These are phyloP conservation scores for Lycopodina hypogea DNA, from an alignment of 37 sponge, comb jelly and placozoan species.

Conservation along the genomic window DNA sequence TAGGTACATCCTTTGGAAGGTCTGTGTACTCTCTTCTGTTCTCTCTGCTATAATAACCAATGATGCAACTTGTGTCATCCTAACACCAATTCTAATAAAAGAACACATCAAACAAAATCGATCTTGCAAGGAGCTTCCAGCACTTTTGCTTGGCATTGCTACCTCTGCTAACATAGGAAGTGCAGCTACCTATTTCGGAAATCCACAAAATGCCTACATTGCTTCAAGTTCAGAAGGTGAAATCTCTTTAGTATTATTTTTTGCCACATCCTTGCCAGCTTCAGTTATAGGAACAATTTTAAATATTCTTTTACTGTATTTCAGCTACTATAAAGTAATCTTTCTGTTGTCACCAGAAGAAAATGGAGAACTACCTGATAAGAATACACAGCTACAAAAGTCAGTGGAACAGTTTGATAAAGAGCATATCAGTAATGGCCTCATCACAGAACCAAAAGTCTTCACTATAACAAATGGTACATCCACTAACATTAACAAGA, in stretches of 20 bases:
- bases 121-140: constrained; percentile 50
- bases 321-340: constrained; percentile 28
- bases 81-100: constrained; percentile 71
- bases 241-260: constrained; percentile 53
- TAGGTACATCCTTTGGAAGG: constrained; percentile 66
- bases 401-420: not conserved
- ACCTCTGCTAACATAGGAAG: constrained; percentile 88
- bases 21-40: constrained; percentile 64
- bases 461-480: not conserved
- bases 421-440: constrained; percentile 15
- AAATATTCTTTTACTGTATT: constrained; percentile 56
- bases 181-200: constrained; percentile 84
- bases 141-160: constrained; percentile 75
- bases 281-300: constrained; percentile 59
- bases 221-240: constrained; percentile 57
- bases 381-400: not conserved
- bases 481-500: not conserved
- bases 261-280: constrained; percentile 65
- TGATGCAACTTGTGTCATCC: constrained; percentile 69
- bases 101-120: constrained; percentile 60
- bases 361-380: not conserved
- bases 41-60: constrained; percentile 83
- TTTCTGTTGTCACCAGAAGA: constrained; percentile 18
- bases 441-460: too few relatives aligned
- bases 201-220: constrained; percentile 90